Evolutionary conservation across 2,888 invertebrate species (phyloP).

Genomic region (Pheosia gnoma): DNA sequence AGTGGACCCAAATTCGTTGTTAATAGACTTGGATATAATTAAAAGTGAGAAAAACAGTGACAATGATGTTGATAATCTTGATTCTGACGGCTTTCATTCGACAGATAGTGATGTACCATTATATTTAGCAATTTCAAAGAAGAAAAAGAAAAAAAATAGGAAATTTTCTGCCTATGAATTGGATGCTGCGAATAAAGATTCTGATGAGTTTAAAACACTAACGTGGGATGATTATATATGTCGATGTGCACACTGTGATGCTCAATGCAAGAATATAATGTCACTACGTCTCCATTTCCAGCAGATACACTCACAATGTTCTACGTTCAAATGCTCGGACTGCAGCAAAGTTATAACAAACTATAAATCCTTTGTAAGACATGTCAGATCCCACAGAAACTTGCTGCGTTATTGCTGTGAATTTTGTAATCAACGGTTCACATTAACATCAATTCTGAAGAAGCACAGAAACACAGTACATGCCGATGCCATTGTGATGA

Average conservation of each 20-base stretch:
- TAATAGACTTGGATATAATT: slow-evolving; percentile 45
- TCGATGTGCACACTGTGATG: slow-evolving; percentile 71
- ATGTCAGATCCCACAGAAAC: slow-evolving; percentile 66
- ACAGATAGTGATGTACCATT: slow-evolving; percentile 69
- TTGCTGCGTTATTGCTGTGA: slow-evolving; percentile 68
- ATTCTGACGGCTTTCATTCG: slow-evolving; percentile 49
- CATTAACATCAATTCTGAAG: slow-evolving; percentile 52
- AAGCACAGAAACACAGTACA: slow-evolving; percentile 58
- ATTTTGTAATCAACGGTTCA: slow-evolving; percentile 63
- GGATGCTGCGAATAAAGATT: background rate
- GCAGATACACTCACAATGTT: slow-evolving; percentile 70
- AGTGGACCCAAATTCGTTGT: slow-evolving; percentile 45
- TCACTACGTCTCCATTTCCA: slow-evolving; percentile 68
- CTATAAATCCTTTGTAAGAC: slow-evolving; percentile 64
- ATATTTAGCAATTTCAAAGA: slow-evolving; percentile 50
- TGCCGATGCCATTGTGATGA: slow-evolving; percentile 39
- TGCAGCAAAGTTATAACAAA: slow-evolving; percentile 63
- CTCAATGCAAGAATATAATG: slow-evolving; percentile 67
- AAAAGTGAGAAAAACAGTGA: slow-evolving; percentile 56
- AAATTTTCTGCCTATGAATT: slow-evolving; percentile 22
- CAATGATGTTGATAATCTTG: slow-evolving; percentile 36
- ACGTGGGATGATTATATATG: slow-evolving; percentile 74
- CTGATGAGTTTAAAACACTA: slow-evolving; percentile 29
- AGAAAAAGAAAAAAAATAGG: slow-evolving; percentile 49
- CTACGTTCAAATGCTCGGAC: slow-evolving; percentile 69